phyloP scores from a whole-genome alignment of 2,888 invertebrate genomes.

The Pinctada fucata region DNA sequence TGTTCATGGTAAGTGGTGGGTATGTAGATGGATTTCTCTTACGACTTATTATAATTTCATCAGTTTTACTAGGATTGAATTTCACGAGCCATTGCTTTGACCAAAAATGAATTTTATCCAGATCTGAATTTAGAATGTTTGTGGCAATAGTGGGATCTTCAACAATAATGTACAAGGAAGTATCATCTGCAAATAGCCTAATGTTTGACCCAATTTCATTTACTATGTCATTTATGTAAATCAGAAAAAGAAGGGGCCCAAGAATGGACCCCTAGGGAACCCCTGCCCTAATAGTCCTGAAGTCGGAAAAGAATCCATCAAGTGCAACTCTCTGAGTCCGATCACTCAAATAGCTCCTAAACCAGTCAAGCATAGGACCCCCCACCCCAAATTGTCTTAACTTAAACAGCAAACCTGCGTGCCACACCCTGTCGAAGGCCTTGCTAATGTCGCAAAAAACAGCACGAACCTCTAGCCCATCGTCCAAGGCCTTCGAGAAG shows the following conservation, averaged over 20 bases:
- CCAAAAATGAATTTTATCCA: not conserved
- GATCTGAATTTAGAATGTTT: not conserved
- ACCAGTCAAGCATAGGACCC: not conserved
- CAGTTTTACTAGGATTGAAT: not conserved
- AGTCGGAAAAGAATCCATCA: not conserved
- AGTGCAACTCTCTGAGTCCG: slow-evolving; percentile 4
- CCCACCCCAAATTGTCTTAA: not conserved
- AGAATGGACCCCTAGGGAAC: not conserved
- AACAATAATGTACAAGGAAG: slow-evolving; percentile 12
- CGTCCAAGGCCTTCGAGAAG: slow-evolving; percentile 3
- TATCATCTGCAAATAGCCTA: slow-evolving; percentile 5
- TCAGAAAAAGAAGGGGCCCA: not conserved
- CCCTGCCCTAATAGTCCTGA: not conserved
- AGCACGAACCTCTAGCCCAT: slow-evolving; percentile 6
- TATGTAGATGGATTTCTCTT: not conserved
- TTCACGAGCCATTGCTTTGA: not conserved
- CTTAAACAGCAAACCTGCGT: not conserved
- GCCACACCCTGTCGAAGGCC: slow-evolving; percentile 2
- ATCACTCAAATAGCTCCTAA: slow-evolving; percentile 3
- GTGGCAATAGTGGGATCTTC: slow-evolving; percentile 6
- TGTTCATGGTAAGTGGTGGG: slow-evolving; percentile 1
- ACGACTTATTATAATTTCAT: not conserved
- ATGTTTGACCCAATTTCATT: slow-evolving; percentile 4
- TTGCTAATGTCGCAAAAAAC: slow-evolving; percentile 11
- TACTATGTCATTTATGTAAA: not conserved